Base-by-base conservation (phyloP, 2,888 invertebrate genomes). In the Rhogogaster chlorosoma region DNA sequence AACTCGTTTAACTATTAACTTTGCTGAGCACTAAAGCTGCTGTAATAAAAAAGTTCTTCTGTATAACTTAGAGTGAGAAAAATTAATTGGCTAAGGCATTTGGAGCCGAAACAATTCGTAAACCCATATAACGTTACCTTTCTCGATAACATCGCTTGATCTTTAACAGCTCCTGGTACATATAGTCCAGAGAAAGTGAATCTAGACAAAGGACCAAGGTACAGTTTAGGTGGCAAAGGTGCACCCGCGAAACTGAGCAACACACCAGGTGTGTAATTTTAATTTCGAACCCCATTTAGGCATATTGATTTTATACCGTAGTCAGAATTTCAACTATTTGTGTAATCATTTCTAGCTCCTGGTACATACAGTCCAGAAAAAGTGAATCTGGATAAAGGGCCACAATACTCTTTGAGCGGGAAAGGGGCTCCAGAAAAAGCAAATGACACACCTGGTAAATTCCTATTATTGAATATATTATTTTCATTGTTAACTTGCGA, bases 151-250 rank as follows among this genome's bases (percentile, higher is more conserved):
- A 22, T 77, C 53, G 38, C 61, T 61, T 22, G 57, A 6, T 57
- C 22, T 80, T 67, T 67, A 70, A 93, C 93, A 49, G 93, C 94
- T 49, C 96, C 96, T 32, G 95, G 95, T 85, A 94, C 95, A 77
- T 96, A 96, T 91, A 92, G 87, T 80, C 95, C 95, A n/a, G 95
- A 96, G 88, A 95, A 95, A 89, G 92, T 94, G 9, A 94, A 92
- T n/a, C 93, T 94, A 42, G 94, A 94, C 80, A 93, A 94, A 53
- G 94, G 94, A 10, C 95, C 95, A 61, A 89, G 94, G 4, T 95
- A 94, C 88, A 92, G 94, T 18, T 94, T 95, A 91, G 91, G 95
- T 91, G 88, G 89, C 10, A 94, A 94, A 91, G 93, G 94, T 84
- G 92, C 93, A 22, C 78, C 91, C 4, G 87, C 90, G 15, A 94